Evolutionary conservation across 2,113 vertebrate species (phyloP).

Genomic region (Myanophis thanlyinensis): DNA sequence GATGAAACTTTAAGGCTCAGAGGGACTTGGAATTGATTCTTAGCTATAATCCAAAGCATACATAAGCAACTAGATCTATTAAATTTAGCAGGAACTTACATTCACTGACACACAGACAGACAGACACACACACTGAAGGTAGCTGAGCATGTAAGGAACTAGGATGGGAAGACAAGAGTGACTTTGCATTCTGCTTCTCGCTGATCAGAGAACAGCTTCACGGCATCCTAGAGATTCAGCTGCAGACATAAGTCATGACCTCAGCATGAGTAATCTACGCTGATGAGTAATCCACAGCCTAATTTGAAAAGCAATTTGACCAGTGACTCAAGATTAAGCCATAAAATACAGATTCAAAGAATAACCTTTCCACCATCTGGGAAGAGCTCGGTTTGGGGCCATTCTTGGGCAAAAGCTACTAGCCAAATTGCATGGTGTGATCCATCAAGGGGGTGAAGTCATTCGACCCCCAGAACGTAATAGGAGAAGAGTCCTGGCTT

Average conservation of each 20-base stretch:
- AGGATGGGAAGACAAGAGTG: conserved; percentile 20
- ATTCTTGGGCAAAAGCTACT: conserved; percentile 57
- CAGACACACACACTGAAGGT: background rate
- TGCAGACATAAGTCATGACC: conserved; percentile 68
- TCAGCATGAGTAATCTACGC: conserved; percentile 62
- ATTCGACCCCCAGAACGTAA: conserved; percentile 55
- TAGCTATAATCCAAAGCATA: background rate
- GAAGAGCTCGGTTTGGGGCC: conserved; percentile 28
- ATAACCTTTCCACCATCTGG: conserved; percentile 55
- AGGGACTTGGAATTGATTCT: background rate
- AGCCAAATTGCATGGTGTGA: conserved; percentile 54
- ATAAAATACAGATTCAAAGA: conserved; percentile 44
- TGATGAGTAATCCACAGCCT: conserved; percentile 50
- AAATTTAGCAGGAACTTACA: background rate
- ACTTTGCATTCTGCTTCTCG: conserved; percentile 35
- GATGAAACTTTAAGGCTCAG: background rate
- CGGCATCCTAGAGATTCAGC: conserved; percentile 41
- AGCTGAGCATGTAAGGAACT: background rate
- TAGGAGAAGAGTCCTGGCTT: conserved; percentile 51
- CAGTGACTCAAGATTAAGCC: conserved; percentile 33
- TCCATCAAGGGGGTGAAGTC: conserved; percentile 51
- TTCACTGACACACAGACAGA: background rate
- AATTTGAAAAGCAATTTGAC: conserved; percentile 52
- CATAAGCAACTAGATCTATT: background rate
- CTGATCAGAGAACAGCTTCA: conserved; percentile 21